A percentile compares a stretch with the other conserved stretches of the same genome.
Conservation (phyloP, 2,113 vertebrate species). For the Odontesthes bonariensis region DNA sequence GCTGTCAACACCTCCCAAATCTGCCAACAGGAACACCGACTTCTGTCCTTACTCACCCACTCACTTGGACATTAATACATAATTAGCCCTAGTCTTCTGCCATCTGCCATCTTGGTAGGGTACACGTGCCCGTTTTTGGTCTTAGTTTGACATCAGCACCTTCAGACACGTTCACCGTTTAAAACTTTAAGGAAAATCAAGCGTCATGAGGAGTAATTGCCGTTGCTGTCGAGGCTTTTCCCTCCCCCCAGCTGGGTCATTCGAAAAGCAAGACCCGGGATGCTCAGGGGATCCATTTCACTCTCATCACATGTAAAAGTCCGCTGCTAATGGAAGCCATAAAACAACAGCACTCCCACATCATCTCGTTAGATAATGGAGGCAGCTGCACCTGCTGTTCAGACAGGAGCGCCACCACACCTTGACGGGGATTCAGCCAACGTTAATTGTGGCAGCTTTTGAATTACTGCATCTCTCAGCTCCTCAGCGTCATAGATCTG, state of each 20-base stretch:
- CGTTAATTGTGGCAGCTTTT: slow-evolving; percentile 39
- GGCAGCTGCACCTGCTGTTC: slow-evolving; percentile 31
- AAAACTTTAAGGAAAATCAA: slow-evolving; percentile 27
- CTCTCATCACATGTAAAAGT: slow-evolving; percentile 51
- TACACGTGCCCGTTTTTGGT: slow-evolving; percentile 1
- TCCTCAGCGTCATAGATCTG: slow-evolving; percentile 19
- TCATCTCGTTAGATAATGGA: slow-evolving; percentile 36
- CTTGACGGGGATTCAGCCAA: slow-evolving; percentile 26
- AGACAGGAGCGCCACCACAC: slow-evolving; percentile 15
- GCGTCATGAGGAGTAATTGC: slow-evolving; percentile 32
- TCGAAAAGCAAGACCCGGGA: slow-evolving; percentile 14
- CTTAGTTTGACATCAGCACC: too few species aligned
- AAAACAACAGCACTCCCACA: slow-evolving; percentile 61
- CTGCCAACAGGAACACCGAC: slow-evolving; percentile 34
- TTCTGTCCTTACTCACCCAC: slow-evolving; percentile 47
- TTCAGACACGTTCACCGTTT: slow-evolving; percentile 4
- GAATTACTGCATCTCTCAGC: slow-evolving; percentile 29
- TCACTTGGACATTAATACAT: slow-evolving; percentile 3
- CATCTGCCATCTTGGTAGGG: slow-evolving; percentile 17
- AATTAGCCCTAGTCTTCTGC: slow-evolving; percentile 6
- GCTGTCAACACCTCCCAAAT: slow-evolving; percentile 43
- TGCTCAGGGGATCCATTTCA: slow-evolving; percentile 60
- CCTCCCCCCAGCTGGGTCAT: slow-evolving; percentile 42
- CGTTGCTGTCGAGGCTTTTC: slow-evolving; percentile 7
- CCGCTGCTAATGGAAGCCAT: slow-evolving; percentile 60